These are phyloP conservation scores for Antheraea yamamai DNA, from an alignment of 2,888 invertebrate genomes.

Conservation along the genomic window DNA sequence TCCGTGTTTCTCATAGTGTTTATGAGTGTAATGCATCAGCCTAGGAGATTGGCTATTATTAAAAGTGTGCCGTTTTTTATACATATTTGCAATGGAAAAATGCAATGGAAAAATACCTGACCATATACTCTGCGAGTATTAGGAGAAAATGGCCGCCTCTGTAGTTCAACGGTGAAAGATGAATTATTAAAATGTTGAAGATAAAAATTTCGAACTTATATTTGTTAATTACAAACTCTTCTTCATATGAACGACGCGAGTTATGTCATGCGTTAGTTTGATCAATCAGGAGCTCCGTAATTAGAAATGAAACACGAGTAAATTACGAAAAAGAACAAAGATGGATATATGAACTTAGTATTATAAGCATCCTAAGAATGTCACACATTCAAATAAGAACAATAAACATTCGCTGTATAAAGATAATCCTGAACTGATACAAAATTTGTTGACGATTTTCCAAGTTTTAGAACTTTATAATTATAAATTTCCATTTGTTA, in stretches of 20 bases:
- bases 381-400: neutral
- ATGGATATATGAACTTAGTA: neutral
- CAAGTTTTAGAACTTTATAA: conserved; percentile 17
- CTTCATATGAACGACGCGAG: neutral
- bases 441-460: neutral
- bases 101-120: neutral
- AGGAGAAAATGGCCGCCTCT: neutral
- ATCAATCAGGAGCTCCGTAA: neutral
- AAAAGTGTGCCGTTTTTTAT: neutral
- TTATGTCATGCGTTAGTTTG: neutral
- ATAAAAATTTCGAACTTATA: neutral
- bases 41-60: neutral
- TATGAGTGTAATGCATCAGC: neutral
- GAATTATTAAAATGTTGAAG: too few relatives aligned
- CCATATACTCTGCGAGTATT: neutral
- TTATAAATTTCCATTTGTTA: conserved; percentile 21
- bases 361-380: neutral
- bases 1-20: neutral
- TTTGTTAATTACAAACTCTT: neutral
- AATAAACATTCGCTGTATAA: neutral
- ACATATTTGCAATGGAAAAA: neutral
- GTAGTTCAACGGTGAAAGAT: neutral
- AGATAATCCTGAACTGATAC: conserved; percentile 5
- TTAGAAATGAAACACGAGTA: neutral
- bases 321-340: neutral